Evolutionary conservation across 2,888 invertebrate genomes (phyloP), one percentile per base, ranked within the genome.

Genomic region (Halocaridina rubra): DNA sequence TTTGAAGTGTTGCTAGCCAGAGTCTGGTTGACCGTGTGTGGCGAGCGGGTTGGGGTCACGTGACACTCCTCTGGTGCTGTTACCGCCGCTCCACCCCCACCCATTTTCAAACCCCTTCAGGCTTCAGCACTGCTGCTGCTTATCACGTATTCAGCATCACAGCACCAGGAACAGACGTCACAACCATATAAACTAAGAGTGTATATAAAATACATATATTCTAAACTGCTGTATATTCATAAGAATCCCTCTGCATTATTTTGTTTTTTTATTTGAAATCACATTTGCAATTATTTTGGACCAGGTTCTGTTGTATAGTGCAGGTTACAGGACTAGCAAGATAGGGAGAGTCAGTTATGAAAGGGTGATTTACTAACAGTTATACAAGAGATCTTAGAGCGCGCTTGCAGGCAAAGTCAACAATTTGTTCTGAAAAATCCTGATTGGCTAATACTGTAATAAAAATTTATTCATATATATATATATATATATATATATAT

Each of bases 1-100:
- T 84, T 84, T 80, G 74, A 84, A 84, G 84, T 84, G 84, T 74
- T 33, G 72, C 79, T 79, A 46, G 67, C 74, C 33, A 61, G 79
- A 39, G 64, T 84, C 84, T 80, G 74, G 57, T 64, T 10, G 67
- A 75, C 79, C 27, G 74, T 67, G 84, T 84, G 78, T 53, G 79
- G 84, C 67, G 81, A 75, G 74, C 59, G 75, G 78, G 81, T 67
- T 64, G 46, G 22, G 84, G 84, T 84, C 84, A 84, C 84, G 84
- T 84, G 84, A 84, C 84, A 80, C 78, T n/a, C n/a, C 29, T 32
- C 59, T 30, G 59, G 61, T 30, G 84, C 84, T 74, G 79, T 84
- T 84, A 72, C 84, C 74, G 64, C 79, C 84, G 72, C 64, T 33
- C 27, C 79, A 30, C 71, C 84, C 67, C 84, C 84, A 79, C 84